Conservation (phyloP, 1,140 invertebrate species). For the Halyomorpha halys region DNA sequence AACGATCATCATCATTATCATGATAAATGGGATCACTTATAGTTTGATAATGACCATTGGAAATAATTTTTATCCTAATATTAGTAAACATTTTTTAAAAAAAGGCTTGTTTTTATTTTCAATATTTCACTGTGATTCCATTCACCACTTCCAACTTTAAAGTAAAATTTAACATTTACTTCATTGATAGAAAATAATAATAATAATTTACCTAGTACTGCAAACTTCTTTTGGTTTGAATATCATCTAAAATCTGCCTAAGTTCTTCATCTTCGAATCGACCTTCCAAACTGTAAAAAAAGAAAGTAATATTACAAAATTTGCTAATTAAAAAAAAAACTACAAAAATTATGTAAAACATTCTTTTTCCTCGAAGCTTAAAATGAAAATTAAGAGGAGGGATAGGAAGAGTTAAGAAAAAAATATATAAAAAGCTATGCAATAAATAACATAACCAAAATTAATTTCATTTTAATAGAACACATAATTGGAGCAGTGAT, state of each 20-base stretch:
- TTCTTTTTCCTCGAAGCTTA: not conserved
- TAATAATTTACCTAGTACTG: slow-evolving; percentile 57
- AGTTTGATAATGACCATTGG: no score
- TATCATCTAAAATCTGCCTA: slow-evolving; percentile 87
- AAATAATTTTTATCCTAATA: no score
- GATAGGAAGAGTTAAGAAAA: not conserved
- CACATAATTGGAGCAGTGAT: no score
- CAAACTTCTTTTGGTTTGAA: slow-evolving; percentile 93
- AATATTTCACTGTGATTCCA: no score
- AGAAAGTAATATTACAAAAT: not conserved
- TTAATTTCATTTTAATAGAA: no score
- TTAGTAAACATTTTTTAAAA: no score
- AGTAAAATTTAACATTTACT: no score
- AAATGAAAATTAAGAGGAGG: not conserved
- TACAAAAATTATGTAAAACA: no score
- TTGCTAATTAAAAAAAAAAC: not conserved
- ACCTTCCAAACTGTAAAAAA: slow-evolving; percentile 63
- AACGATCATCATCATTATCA: no score
- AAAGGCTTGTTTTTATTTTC: no score
- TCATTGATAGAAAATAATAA: not conserved
- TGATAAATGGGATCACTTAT: no score
- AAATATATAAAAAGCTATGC: not conserved
- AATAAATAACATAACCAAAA: not conserved
- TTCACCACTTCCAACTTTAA: no score
- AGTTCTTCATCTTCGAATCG: slow-evolving; percentile 94